Conservation (phyloP, 1,140 invertebrate species). For the Fopius arisanus region DNA sequence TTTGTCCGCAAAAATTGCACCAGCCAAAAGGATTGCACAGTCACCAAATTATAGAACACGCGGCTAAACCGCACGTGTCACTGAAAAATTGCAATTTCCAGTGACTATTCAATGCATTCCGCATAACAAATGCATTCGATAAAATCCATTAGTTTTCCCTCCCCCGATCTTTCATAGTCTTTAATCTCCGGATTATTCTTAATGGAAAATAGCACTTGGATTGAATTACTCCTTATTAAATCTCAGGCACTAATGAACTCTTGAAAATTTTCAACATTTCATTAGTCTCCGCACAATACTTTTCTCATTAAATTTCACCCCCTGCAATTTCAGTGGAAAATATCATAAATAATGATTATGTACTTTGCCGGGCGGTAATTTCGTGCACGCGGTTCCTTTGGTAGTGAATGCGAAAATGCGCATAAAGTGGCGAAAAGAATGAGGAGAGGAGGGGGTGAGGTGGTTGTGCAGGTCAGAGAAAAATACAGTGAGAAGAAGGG, state of each 20-base stretch:
- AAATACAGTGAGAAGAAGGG: background rate
- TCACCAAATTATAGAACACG: background rate
- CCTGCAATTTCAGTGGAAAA: background rate
- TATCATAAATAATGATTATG: constrained; percentile 32
- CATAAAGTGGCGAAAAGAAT: background rate
- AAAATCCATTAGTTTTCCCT: background rate
- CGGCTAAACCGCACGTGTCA: background rate
- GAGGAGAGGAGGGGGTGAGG: background rate
- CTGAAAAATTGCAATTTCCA: background rate
- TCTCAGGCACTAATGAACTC: background rate
- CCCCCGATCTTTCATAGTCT: background rate
- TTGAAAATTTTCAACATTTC: background rate
- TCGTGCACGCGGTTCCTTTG: constrained; percentile 19
- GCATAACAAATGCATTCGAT: background rate
- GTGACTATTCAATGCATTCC: background rate
- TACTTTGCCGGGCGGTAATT: constrained; percentile 28
- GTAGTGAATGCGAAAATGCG: background rate
- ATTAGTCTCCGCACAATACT: constrained; percentile 26
- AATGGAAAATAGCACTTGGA: background rate
- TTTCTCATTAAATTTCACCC: constrained; percentile 9
- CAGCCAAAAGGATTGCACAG: background rate
- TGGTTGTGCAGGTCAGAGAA: background rate
- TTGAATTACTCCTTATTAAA: background rate
- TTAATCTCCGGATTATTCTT: background rate
- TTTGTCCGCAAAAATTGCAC: background rate